Percentiles rank a stretch among this genome's conserved stretches.
Conservation (phyloP, 2,888 invertebrate species). For the Crematogaster levior region DNA sequence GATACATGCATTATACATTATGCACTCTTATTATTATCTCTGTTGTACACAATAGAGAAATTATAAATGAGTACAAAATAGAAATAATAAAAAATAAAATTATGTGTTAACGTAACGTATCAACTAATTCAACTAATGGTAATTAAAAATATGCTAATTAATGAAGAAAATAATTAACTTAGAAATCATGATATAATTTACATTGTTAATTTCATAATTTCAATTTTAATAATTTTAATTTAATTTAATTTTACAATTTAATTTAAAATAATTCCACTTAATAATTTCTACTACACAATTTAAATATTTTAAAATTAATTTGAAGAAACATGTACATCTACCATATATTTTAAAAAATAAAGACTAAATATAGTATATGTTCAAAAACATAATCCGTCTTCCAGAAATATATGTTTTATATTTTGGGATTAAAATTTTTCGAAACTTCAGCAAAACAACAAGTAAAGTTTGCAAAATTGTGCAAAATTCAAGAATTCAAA, state of each 20-base stretch:
- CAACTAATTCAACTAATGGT: not conserved
- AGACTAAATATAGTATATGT: too few relatives aligned
- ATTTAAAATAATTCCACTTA: not conserved
- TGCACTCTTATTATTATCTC: conserved; percentile 10
- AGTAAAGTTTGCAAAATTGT: not conserved
- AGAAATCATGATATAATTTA: not conserved
- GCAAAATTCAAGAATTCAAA: too few relatives aligned
- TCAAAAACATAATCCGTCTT: not conserved
- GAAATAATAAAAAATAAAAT: not conserved
- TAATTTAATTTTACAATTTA: too few relatives aligned
- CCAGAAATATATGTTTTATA: not conserved
- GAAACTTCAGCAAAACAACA: not conserved
- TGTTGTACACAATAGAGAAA: not conserved
- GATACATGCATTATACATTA: not conserved
- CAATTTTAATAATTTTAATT: too few relatives aligned
- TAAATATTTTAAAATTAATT: not conserved
- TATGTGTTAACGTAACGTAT: not conserved
- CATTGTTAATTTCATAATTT: not conserved
- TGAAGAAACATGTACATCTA: too few relatives aligned
- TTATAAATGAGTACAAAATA: not conserved
- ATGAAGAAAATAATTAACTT: not conserved
- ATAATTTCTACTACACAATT: not conserved
- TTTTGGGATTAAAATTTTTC: conserved; percentile 15
- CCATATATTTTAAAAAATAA: too few relatives aligned
- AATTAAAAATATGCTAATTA: not conserved